phyloP scores from a whole-genome alignment of 37 sponge, comb jelly and placozoan species.

The Tethya wilhelma region DNA sequence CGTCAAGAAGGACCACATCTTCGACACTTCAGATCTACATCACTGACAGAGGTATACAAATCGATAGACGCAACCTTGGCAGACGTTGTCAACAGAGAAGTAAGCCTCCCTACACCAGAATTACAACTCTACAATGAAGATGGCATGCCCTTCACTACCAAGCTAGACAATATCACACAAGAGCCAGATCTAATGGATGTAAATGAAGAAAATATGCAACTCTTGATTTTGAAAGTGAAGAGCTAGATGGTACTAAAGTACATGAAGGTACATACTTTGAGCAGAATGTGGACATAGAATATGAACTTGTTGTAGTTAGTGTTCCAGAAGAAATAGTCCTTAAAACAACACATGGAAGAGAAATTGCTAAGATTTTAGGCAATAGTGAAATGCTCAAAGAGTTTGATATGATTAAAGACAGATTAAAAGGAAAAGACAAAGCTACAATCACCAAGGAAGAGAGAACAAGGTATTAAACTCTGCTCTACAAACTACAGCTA shows the following conservation, averaged over 20 bases:
- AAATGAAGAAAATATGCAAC: too few species aligned
- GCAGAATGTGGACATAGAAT: background rate
- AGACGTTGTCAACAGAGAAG: background rate
- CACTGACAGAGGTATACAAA: background rate
- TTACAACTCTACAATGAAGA: background rate
- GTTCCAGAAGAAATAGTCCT: background rate
- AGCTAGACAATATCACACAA: background rate
- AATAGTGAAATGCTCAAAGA: background rate
- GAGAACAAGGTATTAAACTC: background rate
- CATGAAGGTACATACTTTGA: background rate
- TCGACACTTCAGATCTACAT: background rate
- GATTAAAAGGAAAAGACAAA: background rate
- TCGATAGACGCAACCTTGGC: background rate
- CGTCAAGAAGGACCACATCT: background rate
- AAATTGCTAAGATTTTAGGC: background rate
- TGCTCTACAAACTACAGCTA: background rate
- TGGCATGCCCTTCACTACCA: too few species aligned
- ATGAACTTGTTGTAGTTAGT: too few species aligned
- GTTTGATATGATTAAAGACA: background rate
- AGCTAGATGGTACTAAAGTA: background rate
- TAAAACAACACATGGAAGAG: background rate
- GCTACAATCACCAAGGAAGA: background rate
- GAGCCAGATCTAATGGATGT: background rate
- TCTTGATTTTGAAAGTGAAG: too few species aligned
- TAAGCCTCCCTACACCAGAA: background rate